phyloP scores from a whole-genome alignment of 2,797 vertebrate genomes.

The Danio choprae region DNA sequence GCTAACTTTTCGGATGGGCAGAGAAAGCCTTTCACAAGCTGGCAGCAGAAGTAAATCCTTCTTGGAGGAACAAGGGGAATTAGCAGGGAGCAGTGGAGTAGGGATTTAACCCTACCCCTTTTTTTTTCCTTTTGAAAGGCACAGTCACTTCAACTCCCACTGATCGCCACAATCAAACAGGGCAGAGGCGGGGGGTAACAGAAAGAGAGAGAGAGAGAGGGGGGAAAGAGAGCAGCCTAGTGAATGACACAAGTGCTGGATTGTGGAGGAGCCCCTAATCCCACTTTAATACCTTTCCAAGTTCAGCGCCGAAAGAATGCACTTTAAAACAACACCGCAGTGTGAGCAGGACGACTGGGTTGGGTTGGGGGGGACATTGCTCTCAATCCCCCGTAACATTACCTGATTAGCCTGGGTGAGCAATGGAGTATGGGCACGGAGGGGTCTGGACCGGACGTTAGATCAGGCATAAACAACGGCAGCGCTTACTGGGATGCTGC shows the following conservation, averaged over 20 bases:
- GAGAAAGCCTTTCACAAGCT: slow-evolving; percentile 90
- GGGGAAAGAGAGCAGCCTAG: slow-evolving; percentile 80
- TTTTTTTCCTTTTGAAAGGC: slow-evolving; percentile 88
- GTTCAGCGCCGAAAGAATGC: slow-evolving; percentile 92
- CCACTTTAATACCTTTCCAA: slow-evolving; percentile 97
- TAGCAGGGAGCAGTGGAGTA: slow-evolving; percentile 92
- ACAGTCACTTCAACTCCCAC: slow-evolving; percentile 90
- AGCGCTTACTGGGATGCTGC: slow-evolving; percentile 41
- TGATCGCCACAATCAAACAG: slow-evolving; percentile 92
- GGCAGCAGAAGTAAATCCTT: slow-evolving; percentile 95
- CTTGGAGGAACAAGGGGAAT: slow-evolving; percentile 96
- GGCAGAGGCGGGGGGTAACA: slow-evolving; percentile 70
- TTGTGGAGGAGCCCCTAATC: slow-evolving; percentile 92
- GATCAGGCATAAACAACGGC: slow-evolving; percentile 37
- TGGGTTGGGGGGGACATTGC: slow-evolving; percentile 55
- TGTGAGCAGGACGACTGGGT: slow-evolving; percentile 80
- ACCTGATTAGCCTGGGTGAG: slow-evolving; percentile 78
- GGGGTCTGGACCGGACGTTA: slow-evolving; percentile 52
- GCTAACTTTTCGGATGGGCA: slow-evolving; percentile 87
- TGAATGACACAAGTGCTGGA: slow-evolving; percentile 92
- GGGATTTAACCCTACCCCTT: slow-evolving; percentile 90
- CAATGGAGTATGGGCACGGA: slow-evolving; percentile 59
- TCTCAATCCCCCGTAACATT: slow-evolving; percentile 81
- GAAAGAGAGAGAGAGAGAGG: slow-evolving; percentile 60
- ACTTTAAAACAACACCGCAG: slow-evolving; percentile 89